Evolutionary conservation across 1,140 invertebrate species (phyloP), one percentile per base, ranked within the genome.

Genomic region (Vanessa tameamea): DNA sequence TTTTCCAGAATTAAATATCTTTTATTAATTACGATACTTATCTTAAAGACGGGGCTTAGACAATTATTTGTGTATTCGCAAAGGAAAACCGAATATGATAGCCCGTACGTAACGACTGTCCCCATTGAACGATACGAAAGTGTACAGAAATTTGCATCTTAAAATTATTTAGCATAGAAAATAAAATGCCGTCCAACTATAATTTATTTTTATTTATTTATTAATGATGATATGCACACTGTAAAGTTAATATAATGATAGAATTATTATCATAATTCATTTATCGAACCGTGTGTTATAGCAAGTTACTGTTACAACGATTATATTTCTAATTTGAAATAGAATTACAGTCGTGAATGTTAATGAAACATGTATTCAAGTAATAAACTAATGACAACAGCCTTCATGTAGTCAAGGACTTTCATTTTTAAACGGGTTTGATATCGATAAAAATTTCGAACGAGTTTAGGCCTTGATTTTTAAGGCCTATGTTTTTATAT

Each of bases 21-120:
- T 79, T 87, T 88, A 89, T 89, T 88, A 91, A 87, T 88, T 87
- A 85, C 78, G 82, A 83, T 85, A 68, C 78, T 81, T 84, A 90
- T 88, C 86, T 82, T 51, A 65, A 74, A 69, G 79, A 78, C 71
- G 73, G 71, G 66, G 37, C 63, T 69, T 79, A 68, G 77, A 79
- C 80, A 85, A 85, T 84, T 84, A 85, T 80, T 82, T 79, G 76
- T 67, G 69, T 77, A 70, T 75, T 77, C 72, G 64, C 61, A 37
- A 66, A 70, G 68, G 61, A 70, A 77, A 73, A 70, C 50, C 61
- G 67, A 50, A 73, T 47, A 53, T 67, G 61, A 75, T 72, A 72
- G 64, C 23, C 16, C 37, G 57, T 37, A 55, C 53, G 16, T 20
- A 55, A 7, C n/a, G 20, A 61, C 11, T 59, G 31, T 61, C 31